Evolutionary conservation across 2,113 vertebrate species (phyloP).

Genomic region (Brachionichthys hirsutus): DNA sequence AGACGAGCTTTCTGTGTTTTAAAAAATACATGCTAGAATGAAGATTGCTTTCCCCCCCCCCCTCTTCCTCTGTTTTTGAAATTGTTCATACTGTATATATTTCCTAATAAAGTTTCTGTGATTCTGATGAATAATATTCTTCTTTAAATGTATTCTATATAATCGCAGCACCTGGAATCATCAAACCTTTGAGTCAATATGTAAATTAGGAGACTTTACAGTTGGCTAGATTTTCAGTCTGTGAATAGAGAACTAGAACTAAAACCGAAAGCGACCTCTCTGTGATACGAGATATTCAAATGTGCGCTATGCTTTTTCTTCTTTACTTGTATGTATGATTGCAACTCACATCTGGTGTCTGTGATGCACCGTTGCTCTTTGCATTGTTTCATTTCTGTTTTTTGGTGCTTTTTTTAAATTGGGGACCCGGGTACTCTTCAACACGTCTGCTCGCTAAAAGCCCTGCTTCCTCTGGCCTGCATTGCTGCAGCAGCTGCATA

Average conservation of each 20-base stretch:
- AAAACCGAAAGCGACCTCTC: constrained; percentile 20
- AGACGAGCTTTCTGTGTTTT: not conserved
- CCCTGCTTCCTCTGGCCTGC: constrained; percentile 51
- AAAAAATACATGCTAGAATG: constrained; percentile 25
- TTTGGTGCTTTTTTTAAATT: constrained; percentile 49
- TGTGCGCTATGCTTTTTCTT: constrained; percentile 28
- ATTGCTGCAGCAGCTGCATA: constrained; percentile 42
- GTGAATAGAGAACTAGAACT: constrained; percentile 19
- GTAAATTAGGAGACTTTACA: constrained; percentile 23
- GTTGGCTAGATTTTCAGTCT: constrained; percentile 1
- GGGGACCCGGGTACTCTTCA: constrained; percentile 40
- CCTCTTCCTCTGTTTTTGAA: not conserved
- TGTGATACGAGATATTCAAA: constrained; percentile 55
- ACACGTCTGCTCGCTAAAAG: constrained; percentile 49
- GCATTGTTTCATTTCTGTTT: constrained; percentile 69
- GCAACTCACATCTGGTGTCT: constrained; percentile 52
- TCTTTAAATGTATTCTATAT: not conserved
- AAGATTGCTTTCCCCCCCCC: not conserved
- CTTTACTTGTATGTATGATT: constrained; percentile 47
- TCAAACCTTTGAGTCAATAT: not conserved
- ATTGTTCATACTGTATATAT: not conserved
- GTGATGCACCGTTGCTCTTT: constrained; percentile 47
- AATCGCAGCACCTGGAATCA: not conserved
- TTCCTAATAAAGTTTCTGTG: not conserved
- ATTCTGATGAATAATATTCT: not conserved